These are phyloP conservation scores for Aspidapion aeneum DNA, from an alignment of 2,888 invertebrate species.

Conservation along the genomic window DNA sequence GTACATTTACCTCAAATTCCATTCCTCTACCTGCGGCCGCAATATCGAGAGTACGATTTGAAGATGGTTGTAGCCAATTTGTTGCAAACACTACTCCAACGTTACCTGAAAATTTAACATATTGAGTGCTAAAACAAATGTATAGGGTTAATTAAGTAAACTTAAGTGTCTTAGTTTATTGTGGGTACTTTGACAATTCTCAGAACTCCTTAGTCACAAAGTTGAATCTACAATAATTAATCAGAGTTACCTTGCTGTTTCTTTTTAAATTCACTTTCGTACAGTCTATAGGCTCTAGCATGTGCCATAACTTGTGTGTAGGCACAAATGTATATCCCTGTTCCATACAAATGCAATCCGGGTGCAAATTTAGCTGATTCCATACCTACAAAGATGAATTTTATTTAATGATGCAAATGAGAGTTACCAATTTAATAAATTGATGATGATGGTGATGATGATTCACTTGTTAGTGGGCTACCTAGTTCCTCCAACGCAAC, in stretches of 20 bases:
- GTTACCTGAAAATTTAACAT: not conserved
- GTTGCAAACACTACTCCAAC: not conserved
- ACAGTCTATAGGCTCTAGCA: slow-evolving; percentile 46
- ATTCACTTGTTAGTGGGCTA: too few relatives aligned
- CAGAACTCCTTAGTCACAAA: too few relatives aligned
- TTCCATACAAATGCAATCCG: slow-evolving; percentile 15
- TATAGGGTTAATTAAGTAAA: too few relatives aligned
- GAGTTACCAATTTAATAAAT: too few relatives aligned
- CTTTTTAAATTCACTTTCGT: slow-evolving; percentile 43
- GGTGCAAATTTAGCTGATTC: slow-evolving; percentile 23
- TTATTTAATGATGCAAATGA: too few relatives aligned
- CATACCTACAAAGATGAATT: too few relatives aligned
- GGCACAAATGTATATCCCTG: slow-evolving; percentile 53
- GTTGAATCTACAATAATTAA: too few relatives aligned
- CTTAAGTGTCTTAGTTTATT: too few relatives aligned
- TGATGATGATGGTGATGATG: too few relatives aligned
- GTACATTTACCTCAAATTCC: not conserved
- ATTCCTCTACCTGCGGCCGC: not conserved
- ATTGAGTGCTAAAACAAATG: too few relatives aligned
- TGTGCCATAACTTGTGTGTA: slow-evolving; percentile 51
- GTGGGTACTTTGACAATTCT: too few relatives aligned
- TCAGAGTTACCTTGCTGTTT: slow-evolving; percentile 37
- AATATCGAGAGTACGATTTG: not conserved
- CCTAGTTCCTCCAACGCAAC: too few relatives aligned
- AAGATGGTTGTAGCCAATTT: not conserved